Evolutionary conservation across 2,113 vertebrate genomes (phyloP).

Genomic region (Lucifuga dentata): DNA sequence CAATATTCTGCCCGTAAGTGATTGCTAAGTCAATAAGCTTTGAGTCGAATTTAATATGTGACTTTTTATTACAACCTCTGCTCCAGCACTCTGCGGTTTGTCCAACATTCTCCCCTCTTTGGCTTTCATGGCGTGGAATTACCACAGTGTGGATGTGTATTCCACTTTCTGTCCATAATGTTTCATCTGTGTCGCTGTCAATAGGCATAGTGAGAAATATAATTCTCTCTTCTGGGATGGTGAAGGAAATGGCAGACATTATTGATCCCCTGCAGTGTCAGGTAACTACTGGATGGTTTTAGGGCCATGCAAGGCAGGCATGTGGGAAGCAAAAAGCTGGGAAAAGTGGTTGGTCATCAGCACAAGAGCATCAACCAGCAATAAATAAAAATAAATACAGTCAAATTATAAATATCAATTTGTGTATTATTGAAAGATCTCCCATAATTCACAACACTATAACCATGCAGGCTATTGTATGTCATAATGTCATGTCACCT

Average conservation of each 20-base stretch:
- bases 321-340: slow-evolving; percentile 20
- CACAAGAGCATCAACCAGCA: too few species aligned
- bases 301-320: slow-evolving; percentile 21
- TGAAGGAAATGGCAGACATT: slow-evolving; percentile 77
- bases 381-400: not conserved
- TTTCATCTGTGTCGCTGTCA: slow-evolving; percentile 71
- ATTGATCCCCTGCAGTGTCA: slow-evolving; percentile 77
- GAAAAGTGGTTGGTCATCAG: too few species aligned
- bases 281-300: slow-evolving; percentile 58
- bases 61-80: slow-evolving; percentile 26
- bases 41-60: slow-evolving; percentile 19
- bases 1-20: slow-evolving; percentile 12
- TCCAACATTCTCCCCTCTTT: slow-evolving; percentile 47
- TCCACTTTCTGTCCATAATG: slow-evolving; percentile 40
- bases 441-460: not conserved
- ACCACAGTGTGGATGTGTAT: slow-evolving; percentile 47
- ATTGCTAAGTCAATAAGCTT: not conserved
- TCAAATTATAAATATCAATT: not conserved
- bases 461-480: not conserved
- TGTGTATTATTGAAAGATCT: not conserved
- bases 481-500: not conserved
- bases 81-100: slow-evolving; percentile 67
- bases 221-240: slow-evolving; percentile 75
- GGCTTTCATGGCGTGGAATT: slow-evolving; percentile 65
- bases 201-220: slow-evolving; percentile 67